These are phyloP conservation scores for Ptychoptera contaminata DNA, from an alignment of 2,888 invertebrate species.

Conservation along the genomic window DNA sequence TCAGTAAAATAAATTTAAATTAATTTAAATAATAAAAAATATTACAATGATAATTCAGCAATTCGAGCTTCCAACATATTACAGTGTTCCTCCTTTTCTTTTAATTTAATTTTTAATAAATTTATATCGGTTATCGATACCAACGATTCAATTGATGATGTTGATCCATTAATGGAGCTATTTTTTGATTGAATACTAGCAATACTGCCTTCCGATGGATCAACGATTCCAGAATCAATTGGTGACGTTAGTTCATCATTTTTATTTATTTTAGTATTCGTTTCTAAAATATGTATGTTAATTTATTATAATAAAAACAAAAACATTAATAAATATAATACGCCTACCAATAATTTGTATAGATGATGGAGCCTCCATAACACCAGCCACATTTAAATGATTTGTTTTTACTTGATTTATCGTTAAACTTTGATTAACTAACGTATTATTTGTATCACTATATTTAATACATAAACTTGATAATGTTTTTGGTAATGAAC, in stretches of 20 bases:
- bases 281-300: background rate
- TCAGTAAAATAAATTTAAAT: too few species aligned
- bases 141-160: background rate
- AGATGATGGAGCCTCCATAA: constrained; percentile 1
- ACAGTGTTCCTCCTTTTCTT: constrained; percentile 22
- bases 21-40: background rate
- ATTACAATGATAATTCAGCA: constrained; percentile 21
- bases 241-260: background rate
- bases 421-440: background rate
- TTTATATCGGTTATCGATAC: constrained; percentile 15
- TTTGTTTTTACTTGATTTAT: background rate
- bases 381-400: background rate
- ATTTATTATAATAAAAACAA: background rate
- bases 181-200: constrained; percentile 7
- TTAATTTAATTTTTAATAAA: constrained; percentile 16
- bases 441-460: background rate
- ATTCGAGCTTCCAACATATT: constrained; percentile 24
- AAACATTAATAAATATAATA: background rate
- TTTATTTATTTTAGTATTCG: background rate
- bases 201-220: constrained; percentile 3
- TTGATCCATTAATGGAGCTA: constrained; percentile 3
- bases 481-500: constrained; percentile 5
- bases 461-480: constrained; percentile 5
- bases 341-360: constrained; percentile 1
- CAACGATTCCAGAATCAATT: constrained; percentile 3